Percentiles rank a stretch among this genome's conserved stretches.
Evolutionary conservation across 2,797 vertebrate genomes (phyloP).

Genomic region (Hemitrygon akajei): DNA sequence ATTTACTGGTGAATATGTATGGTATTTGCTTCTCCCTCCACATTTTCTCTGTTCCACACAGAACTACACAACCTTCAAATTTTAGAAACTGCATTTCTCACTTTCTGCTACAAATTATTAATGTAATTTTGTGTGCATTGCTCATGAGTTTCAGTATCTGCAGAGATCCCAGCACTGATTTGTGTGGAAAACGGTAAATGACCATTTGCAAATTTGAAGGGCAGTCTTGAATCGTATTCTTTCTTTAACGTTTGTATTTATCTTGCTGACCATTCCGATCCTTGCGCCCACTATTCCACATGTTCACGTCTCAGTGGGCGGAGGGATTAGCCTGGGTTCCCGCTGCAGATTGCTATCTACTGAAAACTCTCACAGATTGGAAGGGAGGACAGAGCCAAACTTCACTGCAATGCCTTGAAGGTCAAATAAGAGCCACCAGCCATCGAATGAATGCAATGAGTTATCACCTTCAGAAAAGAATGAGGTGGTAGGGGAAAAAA

Average conservation of each 20-base stretch:
- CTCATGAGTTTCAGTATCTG: too few relatives aligned
- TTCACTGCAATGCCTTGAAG: neutral
- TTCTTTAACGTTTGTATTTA: neutral
- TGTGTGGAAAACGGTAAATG: neutral
- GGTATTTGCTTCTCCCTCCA: neutral
- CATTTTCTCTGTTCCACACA: neutral
- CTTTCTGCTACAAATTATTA: neutral
- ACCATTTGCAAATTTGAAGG: neutral
- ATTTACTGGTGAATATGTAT: neutral
- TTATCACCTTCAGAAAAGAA: conserved; percentile 19
- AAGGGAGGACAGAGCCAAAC: neutral
- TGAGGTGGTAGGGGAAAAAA: neutral
- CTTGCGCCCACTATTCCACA: neutral
- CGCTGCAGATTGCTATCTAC: neutral
- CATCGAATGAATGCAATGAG: neutral
- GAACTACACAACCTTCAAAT: neutral
- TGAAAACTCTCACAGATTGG: conserved; percentile 9
- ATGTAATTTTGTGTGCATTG: neutral
- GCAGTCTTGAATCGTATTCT: neutral
- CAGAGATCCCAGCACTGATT: neutral
- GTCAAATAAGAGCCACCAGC: neutral
- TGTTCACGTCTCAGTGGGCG: neutral
- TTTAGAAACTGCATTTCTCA: neutral
- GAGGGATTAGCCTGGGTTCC: neutral
- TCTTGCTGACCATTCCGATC: neutral